Evolutionary conservation across 53 echinoderm and acorn worm species (phyloP).

Genomic region (Echinarachnius parma): DNA sequence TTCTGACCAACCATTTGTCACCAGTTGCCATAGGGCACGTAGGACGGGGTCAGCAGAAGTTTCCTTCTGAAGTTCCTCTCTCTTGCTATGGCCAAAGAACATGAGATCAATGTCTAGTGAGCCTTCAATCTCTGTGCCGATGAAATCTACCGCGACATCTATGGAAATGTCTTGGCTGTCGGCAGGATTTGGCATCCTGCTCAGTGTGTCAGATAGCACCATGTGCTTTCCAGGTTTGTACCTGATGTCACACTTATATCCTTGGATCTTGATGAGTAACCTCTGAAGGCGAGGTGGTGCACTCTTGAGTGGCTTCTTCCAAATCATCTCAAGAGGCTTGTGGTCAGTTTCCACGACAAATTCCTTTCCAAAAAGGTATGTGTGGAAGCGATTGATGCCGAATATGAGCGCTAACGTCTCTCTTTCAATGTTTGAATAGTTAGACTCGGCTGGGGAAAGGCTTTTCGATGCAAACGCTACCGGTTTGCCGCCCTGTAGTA

Average conservation of each 20-base stretch:
- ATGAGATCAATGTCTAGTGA: constrained; percentile 29
- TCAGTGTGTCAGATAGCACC: constrained; percentile 58
- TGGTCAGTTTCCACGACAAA: constrained; percentile 57
- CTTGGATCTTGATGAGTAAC: constrained; percentile 64
- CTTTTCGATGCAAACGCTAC: constrained; percentile 63
- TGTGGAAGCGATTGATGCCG: constrained; percentile 58
- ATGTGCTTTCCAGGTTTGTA: constrained; percentile 55
- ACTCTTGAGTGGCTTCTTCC: constrained; percentile 50
- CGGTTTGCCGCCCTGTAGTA: constrained; percentile 47
- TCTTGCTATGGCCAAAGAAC: constrained; percentile 53
- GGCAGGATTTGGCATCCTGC: constrained; percentile 50
- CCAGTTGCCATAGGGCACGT: neutral
- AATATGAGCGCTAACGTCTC: constrained; percentile 50
- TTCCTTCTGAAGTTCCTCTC: constrained; percentile 17
- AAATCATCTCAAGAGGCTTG: constrained; percentile 61
- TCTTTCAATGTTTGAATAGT: constrained; percentile 72
- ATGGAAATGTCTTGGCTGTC: constrained; percentile 13
- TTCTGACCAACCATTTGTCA: constrained; percentile 43
- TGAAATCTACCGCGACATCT: constrained; percentile 31
- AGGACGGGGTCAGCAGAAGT: constrained; percentile 35
- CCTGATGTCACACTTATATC: constrained; percentile 49
- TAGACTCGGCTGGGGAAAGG: constrained; percentile 44
- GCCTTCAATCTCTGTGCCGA: constrained; percentile 2
- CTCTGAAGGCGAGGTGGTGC: constrained; percentile 57
- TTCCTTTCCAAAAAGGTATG: constrained; percentile 53